Evolutionary conservation across 2,888 invertebrate genomes (phyloP), one percentile per base, ranked within the genome.

Genomic region (Andrena fulva): DNA sequence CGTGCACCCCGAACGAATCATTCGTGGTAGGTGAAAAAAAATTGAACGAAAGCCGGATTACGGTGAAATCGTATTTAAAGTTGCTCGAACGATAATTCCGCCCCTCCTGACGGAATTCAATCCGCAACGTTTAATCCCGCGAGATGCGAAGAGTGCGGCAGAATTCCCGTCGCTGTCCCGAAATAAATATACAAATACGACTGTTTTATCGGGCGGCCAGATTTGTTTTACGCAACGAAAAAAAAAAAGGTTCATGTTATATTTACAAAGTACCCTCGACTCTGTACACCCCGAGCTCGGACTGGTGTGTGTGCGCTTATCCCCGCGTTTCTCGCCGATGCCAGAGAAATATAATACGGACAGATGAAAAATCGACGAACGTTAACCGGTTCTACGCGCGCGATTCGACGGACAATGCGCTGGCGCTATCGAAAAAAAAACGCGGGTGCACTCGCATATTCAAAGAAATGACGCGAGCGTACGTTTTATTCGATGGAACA

Each of bases 321-420:
- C 56, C 76, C 64, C 27, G 59, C 29, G 42, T 56, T 82, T 80
- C 63, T 52, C 42, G 56, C 50, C 33, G 62, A 76, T 68, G 71
- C 54, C 54, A 67, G 81, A 62, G 42, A 16, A 42, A 42, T 42
- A 42, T 42, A 73, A 67, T 56, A 62, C 20, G 20, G 0, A 16
- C 56, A 50, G 67, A 76, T 72, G 81, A 66, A 70, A 81, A 79
- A 79, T 81, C 81, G 66, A 74, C 66, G 70, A 70, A 79, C 31
- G 63, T 81, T 76, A 71, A 71, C 75, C 33, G 73, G 27, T 60
- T 74, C 29, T 66, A 42, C 29, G 20, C 70, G 48, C 66, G 35
- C 24, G 66, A 80, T 64, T 59, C 48, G 20, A 29, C 20, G 66
- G 74, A 75, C 56, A 70, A 80, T 62, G 63, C 50, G 54, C 77